These are phyloP conservation scores for Hirundo rustica DNA, from an alignment of 2,797 vertebrate genomes.

Conservation along the genomic window DNA sequence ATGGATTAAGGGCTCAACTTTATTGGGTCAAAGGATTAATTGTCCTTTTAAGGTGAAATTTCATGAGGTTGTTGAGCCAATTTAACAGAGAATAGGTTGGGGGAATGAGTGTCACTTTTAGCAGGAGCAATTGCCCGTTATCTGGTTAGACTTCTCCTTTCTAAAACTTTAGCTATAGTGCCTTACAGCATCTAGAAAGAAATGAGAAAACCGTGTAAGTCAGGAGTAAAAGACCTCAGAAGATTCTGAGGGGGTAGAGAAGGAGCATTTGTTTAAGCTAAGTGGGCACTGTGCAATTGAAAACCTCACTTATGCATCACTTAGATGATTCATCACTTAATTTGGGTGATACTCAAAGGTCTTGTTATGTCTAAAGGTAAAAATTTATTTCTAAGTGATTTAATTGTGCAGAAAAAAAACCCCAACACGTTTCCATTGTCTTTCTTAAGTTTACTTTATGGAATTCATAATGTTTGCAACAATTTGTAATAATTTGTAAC, in stretches of 20 bases:
- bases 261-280: background rate
- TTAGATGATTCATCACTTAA: background rate
- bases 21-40: conserved; percentile 1
- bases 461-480: background rate
- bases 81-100: background rate
- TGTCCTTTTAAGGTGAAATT: conserved; percentile 15
- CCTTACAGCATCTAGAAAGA: background rate
- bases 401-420: background rate
- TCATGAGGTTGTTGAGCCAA: background rate
- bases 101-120: background rate
- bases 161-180: background rate
- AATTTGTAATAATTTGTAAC: background rate
- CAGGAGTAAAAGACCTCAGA: background rate
- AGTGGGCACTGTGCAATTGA: background rate
- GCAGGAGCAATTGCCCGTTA: background rate
- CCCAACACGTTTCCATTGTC: background rate
- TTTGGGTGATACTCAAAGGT: background rate
- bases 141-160: background rate
- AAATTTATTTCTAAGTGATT: background rate
- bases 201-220: background rate
- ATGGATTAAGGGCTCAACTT: conserved; percentile 5
- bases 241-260: background rate
- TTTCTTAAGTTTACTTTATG: background rate
- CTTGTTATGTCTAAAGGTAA: background rate
- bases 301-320: background rate